Conservation (phyloP, 92 coral and sea anemone genomes). For the Epizoanthus stellaris region DNA sequence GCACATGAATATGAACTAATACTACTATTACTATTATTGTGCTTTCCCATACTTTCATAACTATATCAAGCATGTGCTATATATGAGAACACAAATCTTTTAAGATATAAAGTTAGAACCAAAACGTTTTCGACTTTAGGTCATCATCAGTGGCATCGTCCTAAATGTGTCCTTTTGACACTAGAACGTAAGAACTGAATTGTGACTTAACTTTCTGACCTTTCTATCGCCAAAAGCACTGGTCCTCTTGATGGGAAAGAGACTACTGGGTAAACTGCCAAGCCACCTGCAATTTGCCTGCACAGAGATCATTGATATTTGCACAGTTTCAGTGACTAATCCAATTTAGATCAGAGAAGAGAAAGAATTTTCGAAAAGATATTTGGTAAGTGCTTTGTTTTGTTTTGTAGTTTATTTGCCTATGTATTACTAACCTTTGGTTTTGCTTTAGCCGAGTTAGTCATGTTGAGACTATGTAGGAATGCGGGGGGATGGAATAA, state of each 20-base stretch:
- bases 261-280: constrained; percentile 11
- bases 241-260: not conserved
- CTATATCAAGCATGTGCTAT: too few species aligned
- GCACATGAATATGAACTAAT: too few species aligned
- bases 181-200: not conserved
- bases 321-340: constrained; percentile 1
- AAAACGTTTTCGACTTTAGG: too few species aligned
- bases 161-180: not conserved
- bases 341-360: not conserved
- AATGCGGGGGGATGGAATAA: too few species aligned
- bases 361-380: not conserved
- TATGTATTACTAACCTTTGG: not conserved
- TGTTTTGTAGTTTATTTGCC: not conserved
- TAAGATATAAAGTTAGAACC: too few species aligned
- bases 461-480: too few species aligned
- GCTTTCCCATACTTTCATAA: too few species aligned
- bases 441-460: too few species aligned
- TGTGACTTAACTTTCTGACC: constrained; percentile 24
- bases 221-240: constrained; percentile 1
- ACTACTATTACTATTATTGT: too few species aligned
- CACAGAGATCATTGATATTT: not conserved
- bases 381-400: not conserved
- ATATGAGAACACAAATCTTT: too few species aligned
- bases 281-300: constrained; percentile 7
- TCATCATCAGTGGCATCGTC: too few species aligned